Conservation (phyloP, 1,140 invertebrate species). For the Hylaeus anthracinus region DNA sequence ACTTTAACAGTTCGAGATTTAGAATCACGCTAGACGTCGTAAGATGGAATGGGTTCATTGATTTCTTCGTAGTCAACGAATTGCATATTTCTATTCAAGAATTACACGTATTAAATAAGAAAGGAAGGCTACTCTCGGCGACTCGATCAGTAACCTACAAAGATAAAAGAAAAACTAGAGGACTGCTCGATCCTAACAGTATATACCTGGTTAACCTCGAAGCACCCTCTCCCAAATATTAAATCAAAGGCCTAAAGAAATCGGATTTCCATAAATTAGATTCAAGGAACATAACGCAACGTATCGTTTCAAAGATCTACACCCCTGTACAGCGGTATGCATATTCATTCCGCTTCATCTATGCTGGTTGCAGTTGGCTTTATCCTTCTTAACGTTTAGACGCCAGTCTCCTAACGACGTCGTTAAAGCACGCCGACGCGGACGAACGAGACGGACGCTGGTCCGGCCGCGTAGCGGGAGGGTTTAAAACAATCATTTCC, state of each 20-base stretch:
- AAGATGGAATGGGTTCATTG: too few species aligned
- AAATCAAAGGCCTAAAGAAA: not conserved
- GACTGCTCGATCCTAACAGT: not conserved
- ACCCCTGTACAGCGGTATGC: not conserved
- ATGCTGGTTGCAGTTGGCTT: conserved; percentile 6
- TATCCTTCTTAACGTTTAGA: conserved; percentile 43
- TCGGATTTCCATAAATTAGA: not conserved
- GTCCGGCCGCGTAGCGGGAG: conserved; percentile 39
- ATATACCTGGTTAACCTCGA: not conserved
- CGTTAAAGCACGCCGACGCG: conserved; percentile 50
- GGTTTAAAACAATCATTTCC: conserved; percentile 51
- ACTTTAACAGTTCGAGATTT: too few species aligned
- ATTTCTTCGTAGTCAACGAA: too few species aligned
- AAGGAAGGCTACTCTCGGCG: too few species aligned
- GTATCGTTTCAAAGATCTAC: not conserved
- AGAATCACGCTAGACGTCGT: too few species aligned
- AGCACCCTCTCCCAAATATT: not conserved
- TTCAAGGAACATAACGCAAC: too few species aligned
- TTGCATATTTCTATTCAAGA: too few species aligned
- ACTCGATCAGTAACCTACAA: too few species aligned
- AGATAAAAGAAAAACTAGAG: too few species aligned
- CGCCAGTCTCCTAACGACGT: conserved; percentile 52
- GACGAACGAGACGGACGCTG: conserved; percentile 44
- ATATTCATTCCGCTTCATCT: conserved; percentile 26
- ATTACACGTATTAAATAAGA: too few species aligned